Conservation (phyloP, 2,797 vertebrate species). For the Coracias cyanogaster region DNA sequence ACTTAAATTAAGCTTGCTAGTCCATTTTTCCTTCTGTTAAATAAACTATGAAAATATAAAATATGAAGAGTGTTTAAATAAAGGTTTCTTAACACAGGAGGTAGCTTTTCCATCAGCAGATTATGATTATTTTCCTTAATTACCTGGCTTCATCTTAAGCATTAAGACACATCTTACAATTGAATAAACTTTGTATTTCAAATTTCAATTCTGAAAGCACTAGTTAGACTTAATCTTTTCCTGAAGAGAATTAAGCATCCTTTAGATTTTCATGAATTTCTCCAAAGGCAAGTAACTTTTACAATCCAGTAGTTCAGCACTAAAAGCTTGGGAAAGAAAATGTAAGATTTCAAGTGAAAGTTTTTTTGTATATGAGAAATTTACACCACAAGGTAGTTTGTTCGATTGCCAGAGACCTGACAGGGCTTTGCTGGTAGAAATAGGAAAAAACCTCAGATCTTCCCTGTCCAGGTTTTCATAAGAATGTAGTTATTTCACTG, state of each 20-base stretch:
- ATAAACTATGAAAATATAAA: background rate
- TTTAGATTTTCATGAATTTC: background rate
- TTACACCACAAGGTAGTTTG: background rate
- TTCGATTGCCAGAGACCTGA: background rate
- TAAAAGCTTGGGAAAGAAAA: background rate
- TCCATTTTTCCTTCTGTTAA: constrained; percentile 38
- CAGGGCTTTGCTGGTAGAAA: background rate
- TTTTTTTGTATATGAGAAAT: background rate
- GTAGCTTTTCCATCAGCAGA: constrained; percentile 19
- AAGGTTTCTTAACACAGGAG: background rate
- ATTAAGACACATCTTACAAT: background rate
- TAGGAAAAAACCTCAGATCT: background rate
- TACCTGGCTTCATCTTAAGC: background rate
- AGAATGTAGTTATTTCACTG: background rate
- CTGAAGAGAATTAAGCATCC: background rate
- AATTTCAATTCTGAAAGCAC: background rate
- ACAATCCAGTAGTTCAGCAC: background rate
- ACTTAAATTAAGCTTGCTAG: constrained; percentile 9
- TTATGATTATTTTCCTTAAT: constrained; percentile 40
- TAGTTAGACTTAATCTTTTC: background rate
- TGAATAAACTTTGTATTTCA: background rate
- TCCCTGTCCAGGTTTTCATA: background rate
- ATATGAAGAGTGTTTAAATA: background rate
- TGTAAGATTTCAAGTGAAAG: background rate
- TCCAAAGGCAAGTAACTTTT: background rate